A percentile compares a stretch with the other conserved stretches of the same genome.
Evolutionary conservation across 2,888 invertebrate genomes (phyloP).

Genomic region (Serrognathus titanus): DNA sequence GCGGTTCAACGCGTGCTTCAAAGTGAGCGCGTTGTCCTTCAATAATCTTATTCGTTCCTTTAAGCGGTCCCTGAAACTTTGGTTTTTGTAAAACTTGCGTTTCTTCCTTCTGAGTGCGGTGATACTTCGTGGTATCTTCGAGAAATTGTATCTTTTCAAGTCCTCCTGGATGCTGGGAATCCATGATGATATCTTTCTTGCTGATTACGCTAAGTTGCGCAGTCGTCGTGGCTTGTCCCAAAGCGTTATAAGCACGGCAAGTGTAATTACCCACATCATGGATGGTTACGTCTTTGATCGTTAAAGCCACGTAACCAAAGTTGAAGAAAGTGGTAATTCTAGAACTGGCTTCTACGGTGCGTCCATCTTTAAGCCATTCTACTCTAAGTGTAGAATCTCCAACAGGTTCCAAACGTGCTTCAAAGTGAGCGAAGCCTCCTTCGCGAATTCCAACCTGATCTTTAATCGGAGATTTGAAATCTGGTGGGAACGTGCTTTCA

Average conservation of each 20-base stretch:
- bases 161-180: conserved; percentile 89
- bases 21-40: conserved; percentile 94
- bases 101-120: conserved; percentile 64
- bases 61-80: conserved; percentile 81
- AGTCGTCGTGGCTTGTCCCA: conserved; percentile 80
- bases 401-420: conserved; percentile 89
- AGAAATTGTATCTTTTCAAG: conserved; percentile 87
- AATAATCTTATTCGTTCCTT: conserved; percentile 88
- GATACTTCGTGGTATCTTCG: conserved; percentile 77
- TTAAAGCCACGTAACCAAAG: conserved; percentile 91
- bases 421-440: conserved; percentile 93
- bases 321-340: conserved; percentile 91
- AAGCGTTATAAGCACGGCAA: conserved; percentile 81
- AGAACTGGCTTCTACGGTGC: conserved; percentile 87
- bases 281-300: conserved; percentile 85
- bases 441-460: conserved; percentile 84
- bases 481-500: conserved; percentile 76
- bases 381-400: conserved; percentile 87
- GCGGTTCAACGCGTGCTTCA: conserved; percentile 91
- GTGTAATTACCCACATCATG: conserved; percentile 89
- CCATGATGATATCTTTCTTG: conserved; percentile 80
- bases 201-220: conserved; percentile 82
- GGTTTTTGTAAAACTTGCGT: conserved; percentile 75
- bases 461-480: conserved; percentile 85
- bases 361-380: conserved; percentile 91